These are phyloP conservation scores for Propithecus deckenii DNA, from an alignment of 2,797 vertebrate species.

Conservation along the genomic window DNA sequence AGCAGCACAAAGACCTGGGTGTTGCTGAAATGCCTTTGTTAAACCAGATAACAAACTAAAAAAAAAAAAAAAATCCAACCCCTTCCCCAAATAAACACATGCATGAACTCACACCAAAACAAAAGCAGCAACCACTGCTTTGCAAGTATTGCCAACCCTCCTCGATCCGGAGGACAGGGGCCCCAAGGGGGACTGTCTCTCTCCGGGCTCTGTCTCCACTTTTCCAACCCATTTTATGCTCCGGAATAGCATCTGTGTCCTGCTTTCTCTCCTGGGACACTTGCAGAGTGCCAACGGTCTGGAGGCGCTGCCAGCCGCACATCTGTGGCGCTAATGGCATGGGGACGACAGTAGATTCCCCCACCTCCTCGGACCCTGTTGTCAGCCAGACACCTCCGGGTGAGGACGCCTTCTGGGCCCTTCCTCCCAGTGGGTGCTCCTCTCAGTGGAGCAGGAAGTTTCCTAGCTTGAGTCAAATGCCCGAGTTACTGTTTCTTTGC, in stretches of 20 bases:
- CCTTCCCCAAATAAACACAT: rapidly evolving
- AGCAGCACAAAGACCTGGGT: not conserved
- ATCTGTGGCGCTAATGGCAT: slow-evolving; percentile 21
- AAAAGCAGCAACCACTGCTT: rapidly evolving
- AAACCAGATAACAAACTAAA: not conserved
- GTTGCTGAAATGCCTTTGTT: not conserved
- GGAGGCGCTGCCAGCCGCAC: slow-evolving; percentile 28
- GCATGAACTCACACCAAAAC: not conserved
- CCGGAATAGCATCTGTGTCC: slow-evolving; percentile 66
- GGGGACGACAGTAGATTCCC: not conserved
- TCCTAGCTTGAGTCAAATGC: not conserved
- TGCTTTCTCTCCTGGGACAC: not conserved
- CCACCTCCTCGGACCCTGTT: not conserved
- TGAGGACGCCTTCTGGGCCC: not conserved
- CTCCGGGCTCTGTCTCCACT: not conserved
- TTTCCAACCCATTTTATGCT: slow-evolving; percentile 55
- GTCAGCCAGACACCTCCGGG: not conserved
- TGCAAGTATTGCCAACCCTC: not conserved
- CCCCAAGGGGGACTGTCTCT: not conserved
- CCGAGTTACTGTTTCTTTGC: not conserved
- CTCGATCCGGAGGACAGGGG: not conserved
- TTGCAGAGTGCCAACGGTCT: not conserved
- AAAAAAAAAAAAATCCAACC: not conserved
- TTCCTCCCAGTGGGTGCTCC: not conserved
- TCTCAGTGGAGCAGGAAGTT: not conserved